Evolutionary conservation across 2,888 invertebrate species (phyloP), one percentile per base, ranked within the genome.

Genomic region (Xylota segnis): DNA sequence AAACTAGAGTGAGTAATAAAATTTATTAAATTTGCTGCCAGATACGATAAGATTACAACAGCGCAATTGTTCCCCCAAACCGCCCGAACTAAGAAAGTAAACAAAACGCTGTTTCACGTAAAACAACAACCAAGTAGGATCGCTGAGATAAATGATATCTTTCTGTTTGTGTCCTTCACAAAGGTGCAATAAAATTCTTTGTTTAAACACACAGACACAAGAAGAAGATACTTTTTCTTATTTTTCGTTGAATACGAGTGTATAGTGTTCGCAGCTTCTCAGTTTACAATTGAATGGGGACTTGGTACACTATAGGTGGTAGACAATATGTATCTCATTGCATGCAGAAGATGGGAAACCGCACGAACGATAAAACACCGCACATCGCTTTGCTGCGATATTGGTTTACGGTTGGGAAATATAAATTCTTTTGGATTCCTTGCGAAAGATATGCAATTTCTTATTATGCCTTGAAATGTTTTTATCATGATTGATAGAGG

Each of bases 31-130:
- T 61, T 61, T n/a, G 43, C 43, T 27, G 58, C 4, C 16, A 61
- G 61, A 61, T 61, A 27, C 43, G 61, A 61, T 61, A 61, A 61
- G 61, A 61, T 61, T 43, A 61, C 61, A 43, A 40, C n/a, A n/a
- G 9, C 14, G 14, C 43, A 43, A 43, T 61, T 27, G 61, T 43
- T 61, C 61, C 5, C 9, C 9, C 9, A n/a, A n/a, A n/a, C n/a
- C n/a, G n/a, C 16, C 52, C 18, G 18, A 47, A 47, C 47, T 47
- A 4, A 23, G 18, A 47, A 16, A 16, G 1, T 2, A 45, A 18
- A 52, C 52, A 4, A 23, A 50, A 54, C 32, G 7, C n/a, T 54
- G 27, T 23, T 29, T 54, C 34, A 32, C 32, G 14, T 32, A 32
- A 16, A 9, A 32, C 16, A 2, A 45, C 4, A 45, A n/a, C 23